Percentiles rank a stretch among this genome's conserved stretches.
Evolutionary conservation across 2,797 vertebrate genomes (phyloP).

Genomic region (Lophius americanus): DNA sequence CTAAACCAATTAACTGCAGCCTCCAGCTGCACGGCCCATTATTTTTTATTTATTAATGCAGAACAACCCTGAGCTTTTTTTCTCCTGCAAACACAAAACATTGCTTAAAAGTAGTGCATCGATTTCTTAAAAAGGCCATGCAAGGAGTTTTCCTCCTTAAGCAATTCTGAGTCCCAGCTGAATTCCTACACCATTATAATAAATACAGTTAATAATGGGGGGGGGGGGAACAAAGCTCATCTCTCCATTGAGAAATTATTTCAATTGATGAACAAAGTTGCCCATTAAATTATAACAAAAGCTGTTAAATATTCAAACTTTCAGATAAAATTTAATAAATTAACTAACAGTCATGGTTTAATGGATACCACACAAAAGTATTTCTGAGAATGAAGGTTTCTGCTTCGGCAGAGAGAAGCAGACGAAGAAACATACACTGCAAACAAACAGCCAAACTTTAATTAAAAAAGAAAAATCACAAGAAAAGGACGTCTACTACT

Average conservation of each 20-base stretch:
- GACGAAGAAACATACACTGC: neutral
- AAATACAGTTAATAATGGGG: neutral
- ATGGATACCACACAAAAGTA: neutral
- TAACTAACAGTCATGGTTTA: neutral
- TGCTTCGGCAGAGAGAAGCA: neutral
- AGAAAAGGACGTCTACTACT: neutral
- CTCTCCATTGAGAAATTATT: neutral
- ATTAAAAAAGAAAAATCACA: neutral
- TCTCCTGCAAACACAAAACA: neutral
- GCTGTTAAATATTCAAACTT: slow-evolving; percentile 5
- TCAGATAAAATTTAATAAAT: neutral
- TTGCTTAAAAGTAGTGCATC: slow-evolving; percentile 10
- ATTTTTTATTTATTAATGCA: slow-evolving; percentile 7
- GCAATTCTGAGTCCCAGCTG: neutral
- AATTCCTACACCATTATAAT: neutral
- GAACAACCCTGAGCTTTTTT: slow-evolving; percentile 7
- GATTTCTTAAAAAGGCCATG: neutral
- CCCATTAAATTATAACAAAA: neutral
- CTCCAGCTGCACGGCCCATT: neutral
- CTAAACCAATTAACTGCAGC: slow-evolving; percentile 13
- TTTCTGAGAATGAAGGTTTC: neutral
- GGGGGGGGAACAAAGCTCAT: too few relatives aligned
- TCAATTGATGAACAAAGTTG: neutral
- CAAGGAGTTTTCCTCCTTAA: neutral
- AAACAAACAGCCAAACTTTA: slow-evolving; percentile 4